phyloP scores from a whole-genome alignment of 2,888 invertebrate species.

The Nephrocerus scutellatus region DNA sequence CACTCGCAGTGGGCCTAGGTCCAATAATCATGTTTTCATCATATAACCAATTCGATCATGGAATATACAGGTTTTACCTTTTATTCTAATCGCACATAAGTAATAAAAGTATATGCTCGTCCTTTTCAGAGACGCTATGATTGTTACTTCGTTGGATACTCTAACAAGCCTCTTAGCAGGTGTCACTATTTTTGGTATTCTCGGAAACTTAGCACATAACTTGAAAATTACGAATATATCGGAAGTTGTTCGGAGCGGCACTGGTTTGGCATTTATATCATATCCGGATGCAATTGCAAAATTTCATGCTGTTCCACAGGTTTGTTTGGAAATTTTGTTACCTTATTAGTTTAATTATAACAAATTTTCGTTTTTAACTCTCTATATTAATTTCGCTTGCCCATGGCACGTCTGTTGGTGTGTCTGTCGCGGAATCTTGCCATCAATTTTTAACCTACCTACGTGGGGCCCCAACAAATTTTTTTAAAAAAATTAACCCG shows the following conservation, averaged over 20 bases:
- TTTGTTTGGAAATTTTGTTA: constrained; percentile 31
- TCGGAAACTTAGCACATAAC: constrained; percentile 69
- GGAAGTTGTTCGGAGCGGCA: constrained; percentile 64
- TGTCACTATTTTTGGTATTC: constrained; percentile 71
- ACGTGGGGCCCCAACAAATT: too few relatives aligned
- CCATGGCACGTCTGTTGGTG: too few relatives aligned
- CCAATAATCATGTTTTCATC: constrained; percentile 73
- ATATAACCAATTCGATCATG: constrained; percentile 65
- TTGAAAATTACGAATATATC: constrained; percentile 53
- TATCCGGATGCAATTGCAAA: constrained; percentile 78
- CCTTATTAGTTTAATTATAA: too few relatives aligned
- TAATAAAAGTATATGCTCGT: background rate
- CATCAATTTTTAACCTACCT: too few relatives aligned
- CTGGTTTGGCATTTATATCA: constrained; percentile 73
- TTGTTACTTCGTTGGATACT: constrained; percentile 73
- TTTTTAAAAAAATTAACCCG: too few relatives aligned
- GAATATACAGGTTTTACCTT: constrained; percentile 57
- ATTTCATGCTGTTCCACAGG: constrained; percentile 66
- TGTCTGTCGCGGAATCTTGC: too few relatives aligned
- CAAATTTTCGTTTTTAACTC: too few relatives aligned
- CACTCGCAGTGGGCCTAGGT: constrained; percentile 66
- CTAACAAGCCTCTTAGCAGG: constrained; percentile 74
- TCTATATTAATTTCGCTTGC: too few relatives aligned
- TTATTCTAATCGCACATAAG: background rate
- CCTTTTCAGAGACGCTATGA: constrained; percentile 63